Base-by-base conservation (phyloP, 92 coral and sea anemone species). In the Umimayanthus kanabou region DNA sequence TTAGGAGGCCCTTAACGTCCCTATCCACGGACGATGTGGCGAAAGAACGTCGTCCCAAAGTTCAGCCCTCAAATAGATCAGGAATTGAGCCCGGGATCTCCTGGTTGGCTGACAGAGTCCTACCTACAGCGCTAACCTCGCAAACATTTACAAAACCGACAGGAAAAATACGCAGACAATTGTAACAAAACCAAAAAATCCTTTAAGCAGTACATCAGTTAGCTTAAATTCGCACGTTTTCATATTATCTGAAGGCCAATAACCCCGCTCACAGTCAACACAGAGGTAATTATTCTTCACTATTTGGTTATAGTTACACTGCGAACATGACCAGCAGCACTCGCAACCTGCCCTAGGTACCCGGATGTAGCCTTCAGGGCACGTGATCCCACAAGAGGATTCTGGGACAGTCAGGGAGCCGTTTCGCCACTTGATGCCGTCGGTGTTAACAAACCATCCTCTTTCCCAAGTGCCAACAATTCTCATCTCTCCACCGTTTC, bases 241-340 rank as follows among this genome's bases (percentile, higher is more conserved):
- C 58, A 82, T 87, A 71, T 95, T 93, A 26, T 76, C 81, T 5
- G 95, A 91, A 4, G 98, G 98, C 98, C 98, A 95, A 72, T 93
- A 95, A 0, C 96, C 98, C 2, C 98, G 84, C 71, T 86, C 45
- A 78, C 98, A 95, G 73, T 95, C 98, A 79, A 88, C 88, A 84
- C 98, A 95, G 26, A 91, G 88, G 85, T 71, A 88, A 67, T 90
- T 91, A 58, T 95, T 91, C 47, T 57, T 85, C n/a, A 95, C 92
- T 61, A 89, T 91, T 67, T 95, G 98, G 26, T 95, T 95, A 76
- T 95, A 91, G 83, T 93, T 90, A 67, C 98, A 95, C 16, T 90
- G 82, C 25, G 88, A 83, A 73, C 98, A 95, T 0, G 96, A 87
- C 98, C 98, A 95, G 85, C 98, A 95, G 71, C 98, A 95, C 91